Conservation (phyloP, 2,113 vertebrate genomes). For the Anhinga rufa region DNA sequence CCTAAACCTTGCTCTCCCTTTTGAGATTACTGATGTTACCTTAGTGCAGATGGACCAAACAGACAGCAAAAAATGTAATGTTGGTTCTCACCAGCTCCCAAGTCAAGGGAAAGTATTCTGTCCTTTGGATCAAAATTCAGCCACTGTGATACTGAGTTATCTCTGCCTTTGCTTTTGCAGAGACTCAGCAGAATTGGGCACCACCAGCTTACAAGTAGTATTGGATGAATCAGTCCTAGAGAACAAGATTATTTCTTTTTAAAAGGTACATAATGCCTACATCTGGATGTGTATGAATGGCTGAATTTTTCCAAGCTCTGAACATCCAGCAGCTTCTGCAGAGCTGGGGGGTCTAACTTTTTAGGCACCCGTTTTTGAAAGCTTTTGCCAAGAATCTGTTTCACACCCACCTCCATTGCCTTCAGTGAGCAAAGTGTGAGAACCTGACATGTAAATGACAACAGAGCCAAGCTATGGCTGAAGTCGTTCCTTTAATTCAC, state of each 20-base stretch:
- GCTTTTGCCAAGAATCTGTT: neutral
- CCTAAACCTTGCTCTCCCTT: neutral
- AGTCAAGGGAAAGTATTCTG: neutral
- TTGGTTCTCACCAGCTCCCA: neutral
- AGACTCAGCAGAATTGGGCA: neutral
- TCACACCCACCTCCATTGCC: conserved; percentile 12
- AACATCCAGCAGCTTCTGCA: neutral
- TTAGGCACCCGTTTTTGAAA: neutral
- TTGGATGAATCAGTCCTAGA: neutral
- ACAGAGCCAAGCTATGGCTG: neutral
- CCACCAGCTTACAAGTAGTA: neutral
- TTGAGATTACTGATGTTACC: neutral
- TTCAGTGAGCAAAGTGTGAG: conserved; percentile 40
- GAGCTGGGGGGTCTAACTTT: neutral
- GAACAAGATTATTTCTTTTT: neutral
- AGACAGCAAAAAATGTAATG: neutral
- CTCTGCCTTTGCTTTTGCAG: neutral
- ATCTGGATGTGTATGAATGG: neutral
- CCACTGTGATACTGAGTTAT: neutral
- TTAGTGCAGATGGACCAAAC: neutral
- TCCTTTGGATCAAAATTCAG: neutral
- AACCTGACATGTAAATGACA: conserved; percentile 52
- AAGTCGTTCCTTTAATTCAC: neutral
- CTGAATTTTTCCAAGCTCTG: neutral
- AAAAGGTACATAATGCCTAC: neutral